Evolutionary conservation across 1,140 invertebrate species (phyloP), one percentile per base, ranked within the genome.

Genomic region (Panagrolaimus sp.): DNA sequence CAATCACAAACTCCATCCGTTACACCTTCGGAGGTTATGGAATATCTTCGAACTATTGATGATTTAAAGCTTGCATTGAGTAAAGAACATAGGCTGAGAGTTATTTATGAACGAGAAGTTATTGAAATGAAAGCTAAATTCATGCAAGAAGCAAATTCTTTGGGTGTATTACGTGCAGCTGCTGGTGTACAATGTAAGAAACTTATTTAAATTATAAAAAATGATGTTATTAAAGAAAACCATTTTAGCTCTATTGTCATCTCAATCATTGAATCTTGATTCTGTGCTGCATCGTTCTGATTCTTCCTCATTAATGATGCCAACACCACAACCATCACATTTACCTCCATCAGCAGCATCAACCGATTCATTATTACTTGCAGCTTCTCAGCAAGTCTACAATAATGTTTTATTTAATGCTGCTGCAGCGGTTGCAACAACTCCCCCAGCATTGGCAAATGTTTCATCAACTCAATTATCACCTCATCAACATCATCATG

Each of bases 41-140:
- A 71, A n/a, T 76, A 66, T 27, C 45, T 78, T 13, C 46, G 63
- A 20, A 75, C 74, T 23, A 76, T 76, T 31, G 75, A 74, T 16
- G 76, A 76, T 20, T 61, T 76, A 16, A 67, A 65, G 23, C 61
- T 42, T 47, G 75, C 72, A 20, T 61, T 76, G 16, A 53, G 44
- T 14, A 63, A 68, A 53, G 74, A 76, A 61, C 75, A 76, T 11
- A 73, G 76, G 43, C 42, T 76, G 42, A n/a, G 74, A 44, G 44
- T 78, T 51, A 48, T 74, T 11, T 72, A 74, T 27, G 72, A 73
- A 53, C 65, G 62, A 65, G 71, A 73, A 73, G 20, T 73, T 14
- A 16, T 71, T 13, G 72, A 73, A 31, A 27, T 72, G 62, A 16
- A 46, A 25, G 66, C 47, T 11, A 57, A 57, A 27, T 23, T 1